Evolutionary conservation across 2,888 invertebrate species (phyloP).

Genomic region (Girardia tigrina): DNA sequence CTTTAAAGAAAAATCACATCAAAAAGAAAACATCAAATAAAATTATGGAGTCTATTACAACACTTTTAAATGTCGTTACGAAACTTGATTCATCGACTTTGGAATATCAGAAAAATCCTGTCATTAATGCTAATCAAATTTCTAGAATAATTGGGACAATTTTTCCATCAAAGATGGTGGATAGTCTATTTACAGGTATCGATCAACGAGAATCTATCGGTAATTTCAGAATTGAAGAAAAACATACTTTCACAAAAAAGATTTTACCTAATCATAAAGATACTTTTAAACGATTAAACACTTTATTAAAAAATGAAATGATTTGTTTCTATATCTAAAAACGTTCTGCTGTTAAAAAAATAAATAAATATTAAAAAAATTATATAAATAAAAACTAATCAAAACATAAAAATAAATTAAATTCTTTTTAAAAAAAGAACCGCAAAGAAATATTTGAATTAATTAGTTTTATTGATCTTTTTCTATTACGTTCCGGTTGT

Average conservation of each 20-base stretch:
- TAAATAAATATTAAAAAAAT: too few species aligned
- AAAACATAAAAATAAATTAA: too few species aligned
- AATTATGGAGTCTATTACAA: too few species aligned
- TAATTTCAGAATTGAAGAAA: neutral
- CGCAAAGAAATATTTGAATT: too few species aligned
- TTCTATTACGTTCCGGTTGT: too few species aligned
- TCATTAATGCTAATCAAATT: neutral
- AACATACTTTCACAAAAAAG: neutral
- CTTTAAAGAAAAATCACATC: neutral
- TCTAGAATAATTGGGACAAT: neutral
- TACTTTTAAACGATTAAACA: neutral
- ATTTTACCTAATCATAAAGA: neutral
- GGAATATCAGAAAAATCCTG: neutral
- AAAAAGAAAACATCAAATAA: too few species aligned
- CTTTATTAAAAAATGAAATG: neutral
- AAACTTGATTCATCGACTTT: neutral
- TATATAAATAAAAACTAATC: too few species aligned
- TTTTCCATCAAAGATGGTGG: neutral
- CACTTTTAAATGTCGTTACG: neutral
- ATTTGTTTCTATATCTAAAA: too few species aligned
- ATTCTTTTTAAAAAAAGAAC: too few species aligned
- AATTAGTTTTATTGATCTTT: too few species aligned
- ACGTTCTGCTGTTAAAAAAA: too few species aligned
- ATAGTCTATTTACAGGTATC: neutral
- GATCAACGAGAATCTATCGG: neutral